Conservation (phyloP, 2,888 invertebrate species). For the Spilosoma lubricipeda region DNA sequence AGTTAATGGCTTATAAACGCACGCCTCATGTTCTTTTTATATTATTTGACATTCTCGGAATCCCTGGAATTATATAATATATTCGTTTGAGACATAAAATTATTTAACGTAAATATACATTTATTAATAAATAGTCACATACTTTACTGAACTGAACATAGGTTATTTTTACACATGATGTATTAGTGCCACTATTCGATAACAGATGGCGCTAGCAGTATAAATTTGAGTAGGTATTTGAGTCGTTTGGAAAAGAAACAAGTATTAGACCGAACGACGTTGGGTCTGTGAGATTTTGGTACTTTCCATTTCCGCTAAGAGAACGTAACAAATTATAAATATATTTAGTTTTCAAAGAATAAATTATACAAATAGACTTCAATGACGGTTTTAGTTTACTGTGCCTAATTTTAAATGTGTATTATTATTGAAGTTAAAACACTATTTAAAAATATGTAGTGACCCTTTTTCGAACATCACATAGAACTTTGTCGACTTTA, state of each 20-base stretch:
- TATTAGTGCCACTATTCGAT: constrained; percentile 54
- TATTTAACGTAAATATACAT: not conserved
- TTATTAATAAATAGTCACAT: not conserved
- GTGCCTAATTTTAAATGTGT: too few relatives aligned
- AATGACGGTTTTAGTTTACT: too few relatives aligned
- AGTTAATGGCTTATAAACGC: not conserved
- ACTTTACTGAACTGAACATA: not conserved
- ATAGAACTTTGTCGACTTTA: not conserved
- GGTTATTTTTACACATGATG: not conserved
- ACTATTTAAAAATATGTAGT: not conserved
- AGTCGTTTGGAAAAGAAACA: not conserved
- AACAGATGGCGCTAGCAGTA: constrained; percentile 68
- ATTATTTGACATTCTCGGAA: not conserved
- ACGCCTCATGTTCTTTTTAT: not conserved
- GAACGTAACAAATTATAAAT: not conserved
- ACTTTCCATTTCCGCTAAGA: not conserved
- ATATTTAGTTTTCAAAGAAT: not conserved
- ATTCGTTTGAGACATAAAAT: not conserved
- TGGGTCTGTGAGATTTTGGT: not conserved
- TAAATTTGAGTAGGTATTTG: not conserved
- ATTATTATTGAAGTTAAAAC: not conserved
- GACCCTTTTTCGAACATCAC: not conserved
- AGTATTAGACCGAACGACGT: not conserved
- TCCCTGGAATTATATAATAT: not conserved
- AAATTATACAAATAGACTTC: not conserved